Conservation (phyloP, 2,888 invertebrate species). For the Noctuana brunneofusca region DNA sequence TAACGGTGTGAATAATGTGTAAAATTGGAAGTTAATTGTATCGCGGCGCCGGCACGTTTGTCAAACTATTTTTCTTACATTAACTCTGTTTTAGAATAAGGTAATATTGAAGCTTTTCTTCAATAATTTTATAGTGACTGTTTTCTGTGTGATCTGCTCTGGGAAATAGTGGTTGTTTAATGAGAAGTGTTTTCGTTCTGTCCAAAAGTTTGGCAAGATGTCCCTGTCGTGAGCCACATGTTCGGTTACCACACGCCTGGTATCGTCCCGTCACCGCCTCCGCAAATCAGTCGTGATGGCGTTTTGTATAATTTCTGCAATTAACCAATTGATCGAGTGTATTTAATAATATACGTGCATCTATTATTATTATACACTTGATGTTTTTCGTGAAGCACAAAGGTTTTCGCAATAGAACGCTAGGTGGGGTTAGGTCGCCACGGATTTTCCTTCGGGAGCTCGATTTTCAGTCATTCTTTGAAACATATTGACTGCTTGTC, state of each 20-base stretch:
- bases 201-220: slow-evolving; percentile 68
- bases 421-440: slow-evolving; percentile 74
- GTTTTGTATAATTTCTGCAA: slow-evolving; percentile 41
- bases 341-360: too few species aligned
- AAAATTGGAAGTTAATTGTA: slow-evolving; percentile 63
- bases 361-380: slow-evolving; percentile 36
- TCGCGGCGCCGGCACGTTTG: slow-evolving; percentile 79
- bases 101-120: slow-evolving; percentile 53
- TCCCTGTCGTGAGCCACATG: slow-evolving; percentile 72
- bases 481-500: neutral
- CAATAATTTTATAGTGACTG: slow-evolving; percentile 46
- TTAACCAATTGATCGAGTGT: slow-evolving; percentile 26
- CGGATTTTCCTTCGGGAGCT: slow-evolving; percentile 36
- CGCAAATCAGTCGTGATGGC: slow-evolving; percentile 48
- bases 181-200: slow-evolving; percentile 52
- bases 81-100: slow-evolving; percentile 55
- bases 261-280: slow-evolving; percentile 49
- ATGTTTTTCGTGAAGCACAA: slow-evolving; percentile 35
- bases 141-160: slow-evolving; percentile 49
- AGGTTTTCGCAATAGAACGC: slow-evolving; percentile 52
- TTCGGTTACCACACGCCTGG: slow-evolving; percentile 62
- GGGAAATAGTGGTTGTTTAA: slow-evolving; percentile 54
- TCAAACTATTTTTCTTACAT: slow-evolving; percentile 70
- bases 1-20: slow-evolving; percentile 72
- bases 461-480: neutral